Evolutionary conservation across 2,113 vertebrate species (phyloP).

Genomic region (Oreochromis niloticus): DNA sequence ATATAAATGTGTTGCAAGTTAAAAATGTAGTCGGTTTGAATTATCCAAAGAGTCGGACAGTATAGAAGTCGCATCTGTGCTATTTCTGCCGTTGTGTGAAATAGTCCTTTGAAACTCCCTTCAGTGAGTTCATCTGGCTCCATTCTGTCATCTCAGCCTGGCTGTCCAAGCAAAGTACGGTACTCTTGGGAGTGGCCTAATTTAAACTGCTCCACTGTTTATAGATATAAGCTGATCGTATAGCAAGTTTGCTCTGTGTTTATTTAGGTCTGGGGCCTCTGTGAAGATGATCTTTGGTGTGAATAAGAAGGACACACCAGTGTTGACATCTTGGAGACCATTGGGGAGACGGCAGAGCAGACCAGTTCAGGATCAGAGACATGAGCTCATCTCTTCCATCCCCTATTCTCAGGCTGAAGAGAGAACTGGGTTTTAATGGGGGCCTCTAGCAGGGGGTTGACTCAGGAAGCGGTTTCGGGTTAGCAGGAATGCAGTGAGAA

Average conservation of each 20-base stretch:
- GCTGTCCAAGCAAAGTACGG: constrained; percentile 26
- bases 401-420: background rate
- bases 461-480: background rate
- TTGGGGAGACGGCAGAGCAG: constrained; percentile 39
- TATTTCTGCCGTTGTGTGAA: constrained; percentile 17
- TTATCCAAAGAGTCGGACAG: background rate
- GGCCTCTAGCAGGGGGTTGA: background rate
- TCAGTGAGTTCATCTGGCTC: constrained; percentile 46
- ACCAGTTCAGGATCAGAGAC: constrained; percentile 2
- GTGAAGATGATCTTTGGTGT: constrained; percentile 57
- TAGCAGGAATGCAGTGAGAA: background rate
- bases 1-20: background rate
- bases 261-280: constrained; percentile 52
- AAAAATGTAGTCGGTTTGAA: background rate
- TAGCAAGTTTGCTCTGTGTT: constrained; percentile 53
- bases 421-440: background rate
- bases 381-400: constrained; percentile 58
- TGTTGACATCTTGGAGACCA: constrained; percentile 52
- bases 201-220: constrained; percentile 54
- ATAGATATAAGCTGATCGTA: constrained; percentile 60
- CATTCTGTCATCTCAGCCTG: constrained; percentile 58
- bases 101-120: constrained; percentile 31
- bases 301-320: constrained; percentile 42
- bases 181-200: constrained; percentile 36
- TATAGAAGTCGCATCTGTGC: background rate